Percentiles rank a stretch among this genome's conserved stretches.
phyloP scores from a whole-genome alignment of 2,113 vertebrate species.

The Gambusia holbrooki region DNA sequence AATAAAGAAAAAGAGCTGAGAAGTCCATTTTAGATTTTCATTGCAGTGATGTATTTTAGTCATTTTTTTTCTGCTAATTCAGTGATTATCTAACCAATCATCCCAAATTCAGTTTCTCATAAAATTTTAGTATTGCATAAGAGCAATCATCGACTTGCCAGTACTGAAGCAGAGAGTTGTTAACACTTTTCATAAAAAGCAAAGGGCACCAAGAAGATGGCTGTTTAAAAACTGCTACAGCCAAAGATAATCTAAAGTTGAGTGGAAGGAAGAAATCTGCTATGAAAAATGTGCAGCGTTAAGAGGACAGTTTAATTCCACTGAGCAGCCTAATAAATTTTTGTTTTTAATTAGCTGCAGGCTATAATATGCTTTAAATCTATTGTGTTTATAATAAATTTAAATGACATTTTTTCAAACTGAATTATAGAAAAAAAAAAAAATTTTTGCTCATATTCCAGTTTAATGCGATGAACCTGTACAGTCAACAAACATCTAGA shows the following conservation, averaged over 20 bases:
- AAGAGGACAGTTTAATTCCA: background rate
- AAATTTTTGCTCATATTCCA: background rate
- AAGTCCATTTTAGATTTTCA: background rate
- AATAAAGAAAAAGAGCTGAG: background rate
- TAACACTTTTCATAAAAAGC: no score
- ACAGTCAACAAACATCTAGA: conserved; percentile 24
- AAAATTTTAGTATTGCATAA: no score
- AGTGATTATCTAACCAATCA: no score
- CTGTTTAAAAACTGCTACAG: no score
- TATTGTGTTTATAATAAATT: background rate
- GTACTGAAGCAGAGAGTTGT: no score
- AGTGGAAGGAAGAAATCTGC: background rate
- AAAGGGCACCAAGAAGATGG: no score
- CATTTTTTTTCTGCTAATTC: background rate
- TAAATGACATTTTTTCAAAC: no score
- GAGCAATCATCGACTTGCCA: no score
- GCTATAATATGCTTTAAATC: background rate
- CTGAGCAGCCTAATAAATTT: background rate
- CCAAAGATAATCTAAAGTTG: no score
- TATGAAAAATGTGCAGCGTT: background rate
- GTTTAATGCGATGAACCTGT: background rate
- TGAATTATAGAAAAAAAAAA: no score
- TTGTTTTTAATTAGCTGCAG: background rate
- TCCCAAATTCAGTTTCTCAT: no score
- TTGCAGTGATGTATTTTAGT: background rate